Percentiles rank a stretch among this genome's conserved stretches.
phyloP scores from a whole-genome alignment of 2,797 vertebrate species.

The Gallinago nigripennis region DNA sequence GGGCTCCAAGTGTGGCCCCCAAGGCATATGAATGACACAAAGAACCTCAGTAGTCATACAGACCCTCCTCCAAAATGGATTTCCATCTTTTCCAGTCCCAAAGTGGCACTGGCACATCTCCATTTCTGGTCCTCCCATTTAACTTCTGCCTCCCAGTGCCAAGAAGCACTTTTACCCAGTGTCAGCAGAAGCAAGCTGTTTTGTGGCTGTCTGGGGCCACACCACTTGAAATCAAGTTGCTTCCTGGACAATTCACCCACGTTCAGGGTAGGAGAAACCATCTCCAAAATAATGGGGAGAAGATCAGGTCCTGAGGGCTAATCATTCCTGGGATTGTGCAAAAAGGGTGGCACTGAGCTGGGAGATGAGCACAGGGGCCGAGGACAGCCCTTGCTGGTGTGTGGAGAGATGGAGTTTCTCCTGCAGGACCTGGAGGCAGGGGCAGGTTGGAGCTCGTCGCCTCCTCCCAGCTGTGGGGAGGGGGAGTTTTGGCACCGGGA shows the following conservation, averaged over 20 bases:
- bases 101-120: neutral
- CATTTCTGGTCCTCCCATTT: neutral
- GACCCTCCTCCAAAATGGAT: neutral
- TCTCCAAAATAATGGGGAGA: neutral
- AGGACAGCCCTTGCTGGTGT: neutral
- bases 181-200: neutral
- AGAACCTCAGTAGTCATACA: neutral
- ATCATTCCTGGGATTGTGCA: neutral
- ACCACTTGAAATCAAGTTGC: neutral
- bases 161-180: neutral
- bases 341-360: neutral
- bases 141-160: neutral
- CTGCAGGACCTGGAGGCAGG: neutral
- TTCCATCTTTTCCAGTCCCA: neutral
- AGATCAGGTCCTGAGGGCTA: neutral
- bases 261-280: neutral
- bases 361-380: neutral
- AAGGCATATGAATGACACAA: neutral
- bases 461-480: neutral
- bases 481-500: neutral
- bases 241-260: neutral
- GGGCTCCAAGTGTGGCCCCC: accelerated
- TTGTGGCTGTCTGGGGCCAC: neutral
- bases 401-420: neutral
- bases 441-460: neutral